Base-by-base conservation (phyloP, 1,140 invertebrate genomes). In the Bombus fervidus region DNA sequence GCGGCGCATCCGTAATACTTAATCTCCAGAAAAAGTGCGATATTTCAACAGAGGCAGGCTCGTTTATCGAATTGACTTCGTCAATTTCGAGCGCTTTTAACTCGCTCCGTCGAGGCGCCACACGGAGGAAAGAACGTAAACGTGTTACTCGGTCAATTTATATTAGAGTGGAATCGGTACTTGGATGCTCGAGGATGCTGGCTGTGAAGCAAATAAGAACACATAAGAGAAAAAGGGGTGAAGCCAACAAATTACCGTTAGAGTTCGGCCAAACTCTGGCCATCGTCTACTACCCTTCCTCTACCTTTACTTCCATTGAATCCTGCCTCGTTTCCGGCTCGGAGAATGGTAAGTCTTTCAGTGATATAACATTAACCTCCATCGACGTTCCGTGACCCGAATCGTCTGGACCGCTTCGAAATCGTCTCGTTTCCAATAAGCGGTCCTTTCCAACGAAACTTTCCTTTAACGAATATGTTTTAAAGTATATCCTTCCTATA, bases 281-380 rank as follows among this genome's bases (percentile, higher is more conserved):
- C 77, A 64, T 53, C 47, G 18, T 53, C 47, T 53, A 53, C 47
- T 53, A 39, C 68, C 64, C 66, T 47, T 47, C 47, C 75, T 74
- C 18, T 53, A 8, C 43, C 31, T 22, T 25, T 64, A 53, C 39
- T 12, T 10, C n/a, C 71, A 57, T 59, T 74, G 74, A 62, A 72
- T 76, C 53, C 81, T 73, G 81, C 77, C 79, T 77, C 62, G 79
- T 80, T 90, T 77, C 82, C 71, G 79, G 78, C 28, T 47, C 41
- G 64, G 59, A 89, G 82, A 87, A 90, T 90, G 78, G 89, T 68
- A 86, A 89, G 85, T 87, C 89, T 82, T 73, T 86, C 82, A 39
- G 75, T 83, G 83, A 90, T 83, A 90, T 90, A 90, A 90, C 88
- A 86, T 90, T 90, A 90, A 90, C 89, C 82, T 68, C 79, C 75